phyloP scores from a whole-genome alignment of 2,113 vertebrate genomes.

The Larimichthys crocea region DNA sequence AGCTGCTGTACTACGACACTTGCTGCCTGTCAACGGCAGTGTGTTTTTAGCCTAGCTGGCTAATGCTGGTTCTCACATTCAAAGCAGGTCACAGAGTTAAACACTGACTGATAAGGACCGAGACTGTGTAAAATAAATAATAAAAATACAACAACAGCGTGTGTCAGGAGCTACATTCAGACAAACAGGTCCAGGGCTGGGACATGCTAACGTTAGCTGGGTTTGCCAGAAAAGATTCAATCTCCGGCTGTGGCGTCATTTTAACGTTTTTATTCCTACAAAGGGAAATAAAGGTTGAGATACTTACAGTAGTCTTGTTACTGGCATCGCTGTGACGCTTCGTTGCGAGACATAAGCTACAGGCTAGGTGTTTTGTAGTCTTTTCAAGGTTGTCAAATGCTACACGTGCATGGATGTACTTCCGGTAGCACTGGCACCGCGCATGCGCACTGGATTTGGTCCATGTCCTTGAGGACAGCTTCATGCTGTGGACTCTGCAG shows the following conservation, averaged over 20 bases:
- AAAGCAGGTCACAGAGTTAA: not conserved
- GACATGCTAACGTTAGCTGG: slow-evolving; percentile 37
- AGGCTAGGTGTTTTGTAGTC: slow-evolving; percentile 33
- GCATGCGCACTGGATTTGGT: slow-evolving; percentile 44
- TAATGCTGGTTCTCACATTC: not conserved
- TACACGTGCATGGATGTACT: slow-evolving; percentile 64
- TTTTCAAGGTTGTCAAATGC: slow-evolving; percentile 74
- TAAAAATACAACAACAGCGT: not conserved
- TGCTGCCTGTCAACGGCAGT: not conserved
- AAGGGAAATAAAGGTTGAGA: not conserved
- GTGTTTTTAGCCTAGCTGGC: slow-evolving; percentile 65
- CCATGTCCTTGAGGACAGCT: not conserved
- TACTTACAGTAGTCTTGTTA: slow-evolving; percentile 77
- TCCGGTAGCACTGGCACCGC: slow-evolving; percentile 51
- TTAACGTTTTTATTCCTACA: not conserved
- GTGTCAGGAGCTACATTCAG: not conserved
- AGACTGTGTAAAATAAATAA: not conserved
- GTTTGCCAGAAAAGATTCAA: not conserved
- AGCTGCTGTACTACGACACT: not conserved
- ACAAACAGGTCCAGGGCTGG: not conserved
- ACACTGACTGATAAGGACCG: too few relatives aligned
- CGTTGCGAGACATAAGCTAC: not conserved
- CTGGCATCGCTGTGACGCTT: slow-evolving; percentile 57
- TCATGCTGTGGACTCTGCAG: not conserved
- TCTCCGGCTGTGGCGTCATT: accelerated